phyloP scores from a whole-genome alignment of 2,797 vertebrate genomes.

The Tenualosa thibaudeaui region DNA sequence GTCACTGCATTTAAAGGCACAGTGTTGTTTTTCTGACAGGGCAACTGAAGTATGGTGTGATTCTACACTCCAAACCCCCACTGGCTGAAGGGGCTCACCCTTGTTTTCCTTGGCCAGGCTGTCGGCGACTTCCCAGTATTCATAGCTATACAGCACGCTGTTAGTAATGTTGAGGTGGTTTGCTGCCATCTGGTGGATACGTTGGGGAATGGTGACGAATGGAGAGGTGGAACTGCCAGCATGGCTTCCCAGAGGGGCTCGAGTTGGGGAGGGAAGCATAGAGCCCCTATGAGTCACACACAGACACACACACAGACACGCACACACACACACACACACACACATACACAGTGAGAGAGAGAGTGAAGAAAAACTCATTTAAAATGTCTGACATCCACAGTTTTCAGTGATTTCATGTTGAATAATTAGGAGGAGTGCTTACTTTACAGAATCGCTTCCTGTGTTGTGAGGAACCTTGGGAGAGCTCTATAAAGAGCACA shows the following conservation, averaged over 20 bases:
- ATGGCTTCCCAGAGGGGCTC: slow-evolving; percentile 82
- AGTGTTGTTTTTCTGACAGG: background rate
- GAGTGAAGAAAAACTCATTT: background rate
- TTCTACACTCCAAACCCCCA: background rate
- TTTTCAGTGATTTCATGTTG: slow-evolving; percentile 24
- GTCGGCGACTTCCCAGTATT: slow-evolving; percentile 99
- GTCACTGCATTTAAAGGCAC: background rate
- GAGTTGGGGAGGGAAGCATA: slow-evolving; percentile 78
- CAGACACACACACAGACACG: background rate
- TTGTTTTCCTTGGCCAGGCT: slow-evolving; percentile 94
- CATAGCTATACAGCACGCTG: slow-evolving; percentile 96
- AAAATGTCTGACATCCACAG: slow-evolving; percentile 2
- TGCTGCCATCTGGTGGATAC: slow-evolving; percentile 99
- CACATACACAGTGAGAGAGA: background rate
- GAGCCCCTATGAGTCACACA: slow-evolving; percentile 71
- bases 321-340: background rate
- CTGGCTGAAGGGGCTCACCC: slow-evolving; percentile 71
- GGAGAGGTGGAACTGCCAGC: slow-evolving; percentile 77
- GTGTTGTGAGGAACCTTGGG: slow-evolving; percentile 85
- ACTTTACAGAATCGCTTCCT: slow-evolving; percentile 88
- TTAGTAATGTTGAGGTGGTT: slow-evolving; percentile 98
- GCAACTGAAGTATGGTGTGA: background rate
- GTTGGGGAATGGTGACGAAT: slow-evolving; percentile 93
- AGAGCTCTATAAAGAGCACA: slow-evolving; percentile 80
- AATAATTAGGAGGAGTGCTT: slow-evolving; percentile 62